Evolutionary conservation across 2,888 invertebrate species (phyloP), one percentile per base, ranked within the genome.

Genomic region (Scaeva pyrastri): DNA sequence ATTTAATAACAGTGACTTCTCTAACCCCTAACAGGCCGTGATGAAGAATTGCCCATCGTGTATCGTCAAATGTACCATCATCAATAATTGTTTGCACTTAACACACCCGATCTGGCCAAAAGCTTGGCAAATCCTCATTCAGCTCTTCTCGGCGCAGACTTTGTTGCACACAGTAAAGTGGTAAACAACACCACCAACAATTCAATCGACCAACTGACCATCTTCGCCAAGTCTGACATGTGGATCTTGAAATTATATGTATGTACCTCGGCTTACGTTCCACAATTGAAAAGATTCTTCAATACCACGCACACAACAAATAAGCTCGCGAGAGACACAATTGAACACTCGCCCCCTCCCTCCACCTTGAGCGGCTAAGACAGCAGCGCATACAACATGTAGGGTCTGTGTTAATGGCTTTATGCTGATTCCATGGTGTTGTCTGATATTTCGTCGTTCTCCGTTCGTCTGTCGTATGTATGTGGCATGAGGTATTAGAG

Each of bases 21-120:
- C 62, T 76, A 81, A 76, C 84, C 75, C 58, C 71, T 48, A 21
- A 68, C 36, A 43, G 26, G 31, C 8, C 21, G 6, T 62, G 36
- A 76, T 84, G 55, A 85, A 73, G 43, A 81, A 85, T 81, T 60
- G 43, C 68, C 81, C 68, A 19, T 76, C 85, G 72, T 85, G 75
- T 39, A 81, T 81, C 72, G 60, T 81, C 72, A 62, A 81, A 81
- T 76, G 81, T 62, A 68, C 68, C 76, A 78, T 86, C 86, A 82
- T 82, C 86, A 81, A 82, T 71, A 55, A 58, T 82, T 78, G 71
- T 72, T 74, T 56, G 73, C 78, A 68, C 72, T 77, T 86, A 74
- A 56, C 73, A 77, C 73, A 82, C 70, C 73, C 77, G 74, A 71
- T 85, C 55, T 50, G 76, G 62, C 72, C 21, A 76, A 85, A n/a